Evolutionary conservation across 2,797 vertebrate genomes (phyloP).

Genomic region (Syndactyla subalaris): DNA sequence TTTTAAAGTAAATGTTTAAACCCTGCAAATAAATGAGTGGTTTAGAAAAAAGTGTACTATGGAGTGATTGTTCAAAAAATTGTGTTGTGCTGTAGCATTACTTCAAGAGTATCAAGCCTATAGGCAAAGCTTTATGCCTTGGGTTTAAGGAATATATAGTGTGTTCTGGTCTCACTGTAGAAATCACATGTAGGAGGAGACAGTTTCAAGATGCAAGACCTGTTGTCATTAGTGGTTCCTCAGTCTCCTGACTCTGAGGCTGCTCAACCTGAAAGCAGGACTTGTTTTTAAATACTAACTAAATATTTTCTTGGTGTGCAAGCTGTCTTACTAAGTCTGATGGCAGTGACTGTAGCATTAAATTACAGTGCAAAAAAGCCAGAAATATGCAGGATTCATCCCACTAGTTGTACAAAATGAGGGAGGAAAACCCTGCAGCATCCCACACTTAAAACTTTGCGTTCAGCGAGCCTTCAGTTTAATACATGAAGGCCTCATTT

Average conservation of each 20-base stretch:
- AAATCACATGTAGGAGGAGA: background rate
- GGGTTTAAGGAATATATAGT: background rate
- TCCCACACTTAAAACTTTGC: background rate
- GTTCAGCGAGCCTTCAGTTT: background rate
- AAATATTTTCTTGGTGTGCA: conserved; percentile 1
- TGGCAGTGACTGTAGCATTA: background rate
- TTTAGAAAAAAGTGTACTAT: background rate
- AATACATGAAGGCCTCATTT: background rate
- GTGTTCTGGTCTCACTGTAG: background rate
- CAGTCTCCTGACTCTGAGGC: background rate
- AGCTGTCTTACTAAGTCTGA: background rate
- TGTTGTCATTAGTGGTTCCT: background rate
- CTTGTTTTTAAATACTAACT: background rate
- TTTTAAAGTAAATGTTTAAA: background rate
- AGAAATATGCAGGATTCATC: background rate
- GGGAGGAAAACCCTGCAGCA: background rate
- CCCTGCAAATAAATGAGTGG: background rate
- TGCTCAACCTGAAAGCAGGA: background rate
- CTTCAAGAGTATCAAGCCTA: background rate
- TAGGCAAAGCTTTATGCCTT: background rate
- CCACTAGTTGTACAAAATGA: background rate
- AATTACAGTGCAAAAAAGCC: background rate
- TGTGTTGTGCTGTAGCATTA: background rate
- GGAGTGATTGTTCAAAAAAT: background rate
- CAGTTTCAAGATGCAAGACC: background rate